Conservation (phyloP, 2,888 invertebrate genomes). For the Patella depressa region DNA sequence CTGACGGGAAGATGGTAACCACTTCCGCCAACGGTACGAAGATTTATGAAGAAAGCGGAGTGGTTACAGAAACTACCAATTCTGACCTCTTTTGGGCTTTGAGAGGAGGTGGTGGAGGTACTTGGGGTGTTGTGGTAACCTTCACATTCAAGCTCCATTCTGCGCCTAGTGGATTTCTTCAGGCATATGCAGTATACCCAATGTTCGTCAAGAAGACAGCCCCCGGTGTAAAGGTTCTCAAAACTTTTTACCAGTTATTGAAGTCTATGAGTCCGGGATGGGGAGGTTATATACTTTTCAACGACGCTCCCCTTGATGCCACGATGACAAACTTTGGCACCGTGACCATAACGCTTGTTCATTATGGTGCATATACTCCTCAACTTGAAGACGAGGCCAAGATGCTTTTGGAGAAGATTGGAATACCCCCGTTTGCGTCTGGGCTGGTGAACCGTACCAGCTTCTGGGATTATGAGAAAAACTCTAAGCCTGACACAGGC, state of each 20-base stretch:
- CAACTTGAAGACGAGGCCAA: not conserved
- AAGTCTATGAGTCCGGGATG: not conserved
- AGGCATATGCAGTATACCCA: not conserved
- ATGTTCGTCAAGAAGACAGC: not conserved
- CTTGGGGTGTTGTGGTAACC: slow-evolving; percentile 37
- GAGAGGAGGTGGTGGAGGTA: slow-evolving; percentile 43
- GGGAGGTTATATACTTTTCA: slow-evolving; percentile 13
- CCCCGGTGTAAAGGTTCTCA: not conserved
- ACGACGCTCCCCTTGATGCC: not conserved
- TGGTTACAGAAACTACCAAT: slow-evolving; percentile 16
- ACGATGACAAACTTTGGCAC: not conserved
- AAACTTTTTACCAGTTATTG: not conserved
- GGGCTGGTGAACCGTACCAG: not conserved
- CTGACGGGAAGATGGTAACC: slow-evolving; percentile 15
- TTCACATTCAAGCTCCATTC: slow-evolving; percentile 41
- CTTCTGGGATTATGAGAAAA: slow-evolving; percentile 13
- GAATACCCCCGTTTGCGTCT: not conserved
- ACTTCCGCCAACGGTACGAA: slow-evolving; percentile 22
- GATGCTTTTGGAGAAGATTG: not conserved
- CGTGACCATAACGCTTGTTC: not conserved
- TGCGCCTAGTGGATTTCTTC: slow-evolving; percentile 11
- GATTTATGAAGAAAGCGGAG: slow-evolving; percentile 19
- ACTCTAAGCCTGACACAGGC: not conserved
- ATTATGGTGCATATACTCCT: not conserved
- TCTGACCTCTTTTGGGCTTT: slow-evolving; percentile 46